phyloP scores from a whole-genome alignment of 2,888 invertebrate species.

The Melikaiella ostensackeni region DNA sequence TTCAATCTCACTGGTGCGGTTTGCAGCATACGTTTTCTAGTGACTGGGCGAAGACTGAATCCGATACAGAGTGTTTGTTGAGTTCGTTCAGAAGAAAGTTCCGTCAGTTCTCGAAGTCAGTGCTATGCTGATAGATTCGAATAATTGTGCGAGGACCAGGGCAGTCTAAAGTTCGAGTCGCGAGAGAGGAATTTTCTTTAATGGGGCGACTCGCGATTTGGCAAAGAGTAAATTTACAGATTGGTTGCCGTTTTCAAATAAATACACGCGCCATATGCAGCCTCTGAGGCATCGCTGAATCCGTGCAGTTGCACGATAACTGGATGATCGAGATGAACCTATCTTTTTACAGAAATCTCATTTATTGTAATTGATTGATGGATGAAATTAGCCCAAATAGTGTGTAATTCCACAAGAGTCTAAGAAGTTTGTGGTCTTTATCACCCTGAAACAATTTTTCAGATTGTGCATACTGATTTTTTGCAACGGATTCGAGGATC shows the following conservation, averaged over 20 bases:
- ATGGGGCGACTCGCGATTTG: conserved; percentile 50
- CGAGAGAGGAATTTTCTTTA: conserved; percentile 55
- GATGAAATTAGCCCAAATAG: not conserved
- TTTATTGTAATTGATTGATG: not conserved
- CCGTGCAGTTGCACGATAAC: conserved; percentile 45
- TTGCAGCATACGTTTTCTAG: no score
- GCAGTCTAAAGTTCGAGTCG: conserved; percentile 59
- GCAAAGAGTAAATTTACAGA: conserved; percentile 42
- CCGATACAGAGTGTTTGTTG: conserved; percentile 50
- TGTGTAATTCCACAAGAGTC: no score
- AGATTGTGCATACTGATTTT: no score
- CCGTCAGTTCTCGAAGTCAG: not conserved
- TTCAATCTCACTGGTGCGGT: no score
- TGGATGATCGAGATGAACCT: not conserved
- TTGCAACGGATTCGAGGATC: no score
- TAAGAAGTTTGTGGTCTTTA: no score
- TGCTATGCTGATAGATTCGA: conserved; percentile 22
- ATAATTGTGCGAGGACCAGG: conserved; percentile 45
- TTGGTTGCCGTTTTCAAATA: not conserved
- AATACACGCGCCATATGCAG: conserved; percentile 41
- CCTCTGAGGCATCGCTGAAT: conserved; percentile 51
- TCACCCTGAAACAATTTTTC: no score
- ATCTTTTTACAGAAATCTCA: not conserved
- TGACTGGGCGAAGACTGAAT: no score
- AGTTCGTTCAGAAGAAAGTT: conserved; percentile 55